Evolutionary conservation across 2,113 vertebrate species (phyloP).

Genomic region (Agelaius tricolor): DNA sequence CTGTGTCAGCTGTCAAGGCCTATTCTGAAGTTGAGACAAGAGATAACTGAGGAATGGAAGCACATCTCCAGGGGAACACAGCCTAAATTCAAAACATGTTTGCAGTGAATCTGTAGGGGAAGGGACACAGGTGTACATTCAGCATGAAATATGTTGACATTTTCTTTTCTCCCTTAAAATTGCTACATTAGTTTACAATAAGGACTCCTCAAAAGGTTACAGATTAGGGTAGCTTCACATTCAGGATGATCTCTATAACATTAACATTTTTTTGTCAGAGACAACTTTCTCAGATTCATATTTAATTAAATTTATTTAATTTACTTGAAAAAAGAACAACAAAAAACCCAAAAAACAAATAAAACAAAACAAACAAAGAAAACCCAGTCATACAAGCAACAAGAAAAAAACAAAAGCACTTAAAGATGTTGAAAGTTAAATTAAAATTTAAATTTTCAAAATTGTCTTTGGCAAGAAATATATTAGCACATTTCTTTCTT

Average conservation of each 20-base stretch:
- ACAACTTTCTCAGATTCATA: not conserved
- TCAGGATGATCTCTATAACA: not conserved
- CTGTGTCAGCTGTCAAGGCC: not conserved
- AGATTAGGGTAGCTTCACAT: not conserved
- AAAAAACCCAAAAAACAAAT: accelerated
- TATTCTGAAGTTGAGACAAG: not conserved
- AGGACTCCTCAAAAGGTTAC: not conserved
- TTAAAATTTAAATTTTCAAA: not conserved
- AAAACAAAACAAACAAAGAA: not conserved
- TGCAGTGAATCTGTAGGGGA: not conserved
- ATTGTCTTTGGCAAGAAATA: not conserved
- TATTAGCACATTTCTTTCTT: not conserved
- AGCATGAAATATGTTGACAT: not conserved
- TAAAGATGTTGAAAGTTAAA: not conserved
- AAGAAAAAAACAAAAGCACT: accelerated
- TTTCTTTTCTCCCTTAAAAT: not conserved
- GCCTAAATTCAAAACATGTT: not conserved
- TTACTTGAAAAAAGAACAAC: not conserved
- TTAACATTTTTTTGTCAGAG: not conserved
- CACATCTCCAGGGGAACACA: not conserved
- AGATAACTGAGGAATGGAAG: not conserved
- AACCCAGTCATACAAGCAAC: not conserved
- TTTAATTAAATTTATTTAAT: not conserved
- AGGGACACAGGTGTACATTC: not conserved
- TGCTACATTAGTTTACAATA: not conserved